Evolutionary conservation across 2,797 vertebrate species (phyloP).

Genomic region (Chiloscyllium punctatum): DNA sequence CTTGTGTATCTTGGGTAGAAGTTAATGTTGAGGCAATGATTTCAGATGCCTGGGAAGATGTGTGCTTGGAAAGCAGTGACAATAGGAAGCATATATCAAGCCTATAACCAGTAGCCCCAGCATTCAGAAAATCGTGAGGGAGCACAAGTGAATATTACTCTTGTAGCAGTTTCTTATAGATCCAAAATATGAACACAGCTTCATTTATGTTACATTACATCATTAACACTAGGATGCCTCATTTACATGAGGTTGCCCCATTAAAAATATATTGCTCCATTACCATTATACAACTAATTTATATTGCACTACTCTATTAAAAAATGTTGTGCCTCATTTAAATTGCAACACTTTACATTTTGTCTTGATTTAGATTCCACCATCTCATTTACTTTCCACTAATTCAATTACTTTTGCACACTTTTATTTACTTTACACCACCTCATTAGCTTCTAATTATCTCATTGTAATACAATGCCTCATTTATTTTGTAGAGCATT

Average conservation of each 20-base stretch:
- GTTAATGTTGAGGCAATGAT: neutral
- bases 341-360: neutral
- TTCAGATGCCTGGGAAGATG: neutral
- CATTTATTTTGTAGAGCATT: neutral
- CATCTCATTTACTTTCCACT: neutral
- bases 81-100: neutral
- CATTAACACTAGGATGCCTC: neutral
- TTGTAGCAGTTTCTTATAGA: neutral
- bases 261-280: neutral
- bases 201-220: neutral
- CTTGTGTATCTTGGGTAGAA: neutral
- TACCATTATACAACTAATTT: neutral
- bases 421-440: neutral
- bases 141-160: neutral
- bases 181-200: neutral
- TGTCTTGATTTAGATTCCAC: neutral
- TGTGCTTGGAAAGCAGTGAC: neutral
- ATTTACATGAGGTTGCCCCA: neutral
- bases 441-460: neutral
- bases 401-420: neutral
- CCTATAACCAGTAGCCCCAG: neutral
- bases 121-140: neutral
- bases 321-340: neutral
- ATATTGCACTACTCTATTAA: neutral
- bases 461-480: neutral